Evolutionary conservation across 2,888 invertebrate species (phyloP), one percentile per base, ranked within the genome.

Genomic region (Cerceris ruficornis): DNA sequence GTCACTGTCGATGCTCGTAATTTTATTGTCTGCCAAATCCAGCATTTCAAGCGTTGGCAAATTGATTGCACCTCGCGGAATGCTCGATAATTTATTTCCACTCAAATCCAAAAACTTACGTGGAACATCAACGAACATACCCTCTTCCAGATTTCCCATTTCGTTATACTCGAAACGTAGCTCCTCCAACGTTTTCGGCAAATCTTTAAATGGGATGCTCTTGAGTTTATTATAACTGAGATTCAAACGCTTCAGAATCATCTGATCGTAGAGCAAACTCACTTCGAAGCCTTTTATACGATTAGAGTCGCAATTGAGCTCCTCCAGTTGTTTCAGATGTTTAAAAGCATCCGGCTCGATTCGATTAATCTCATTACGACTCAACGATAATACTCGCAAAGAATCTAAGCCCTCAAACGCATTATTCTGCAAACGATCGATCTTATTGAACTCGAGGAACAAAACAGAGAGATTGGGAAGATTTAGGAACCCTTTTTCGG

Each of bases 81-180:
- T 89, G 64, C 84, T 88, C 6, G 86, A 89, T 69, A 93, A 89
- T 77, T 87, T 91, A 83, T 93, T 93, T 65, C 92, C 91, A 76
- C 91, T 93, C 42, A 93, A 77, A 73, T 93, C 93, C 28, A 93
- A 84, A 46, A 88, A 91, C 67, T 90, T 88, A 59, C 89, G 90
- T 9, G 88, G 89, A 46, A 93, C 86, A 71, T 90, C 90, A 0
- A 88, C 74, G 77, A 93, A 93, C n/a, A 92, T 92, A 6, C 90
- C 90, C 17, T 87, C 87, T 60, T 92, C 91, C 2, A 93, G 88
- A 42, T 89, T 89, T 0, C 84, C 69, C 64, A 93, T 92, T 46
- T 87, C 83, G 66, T 93, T 93, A 68, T 91, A 88, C 78, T 93
- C 92, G 52, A 93, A 79, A 70, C 93, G 89, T 28, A 93, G 83